These are phyloP conservation scores for Pelecanus crispus DNA, from an alignment of 2,113 vertebrate genomes.

Conservation along the genomic window DNA sequence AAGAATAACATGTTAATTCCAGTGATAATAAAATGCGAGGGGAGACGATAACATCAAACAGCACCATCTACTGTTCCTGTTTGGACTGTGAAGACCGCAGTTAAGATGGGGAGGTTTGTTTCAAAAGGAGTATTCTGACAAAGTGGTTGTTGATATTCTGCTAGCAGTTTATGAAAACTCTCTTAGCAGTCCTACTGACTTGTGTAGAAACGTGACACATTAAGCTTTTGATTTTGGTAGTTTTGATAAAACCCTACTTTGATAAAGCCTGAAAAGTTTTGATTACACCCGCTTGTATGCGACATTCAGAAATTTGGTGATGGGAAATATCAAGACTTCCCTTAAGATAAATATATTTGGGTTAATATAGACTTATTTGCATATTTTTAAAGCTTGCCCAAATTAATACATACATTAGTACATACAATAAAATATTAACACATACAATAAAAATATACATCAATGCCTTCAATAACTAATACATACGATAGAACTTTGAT, in stretches of 20 bases:
- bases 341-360: not conserved
- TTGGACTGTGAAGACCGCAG: accelerated
- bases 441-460: not conserved
- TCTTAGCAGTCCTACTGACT: not conserved
- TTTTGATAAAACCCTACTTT: not conserved
- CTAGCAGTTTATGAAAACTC: not conserved
- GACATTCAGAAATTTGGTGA: not conserved
- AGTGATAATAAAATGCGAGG: not conserved
- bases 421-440: not conserved
- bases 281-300: not conserved
- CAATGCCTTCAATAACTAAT: not conserved
- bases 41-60: not conserved
- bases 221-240: not conserved
- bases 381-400: not conserved
- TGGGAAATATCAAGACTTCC: not conserved
- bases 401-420: not conserved
- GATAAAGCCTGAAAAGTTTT: not conserved
- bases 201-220: not conserved
- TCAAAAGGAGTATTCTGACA: not conserved
- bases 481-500: not conserved
- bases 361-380: not conserved
- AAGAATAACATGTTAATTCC: not conserved
- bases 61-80: constrained; percentile 55
- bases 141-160: not conserved
- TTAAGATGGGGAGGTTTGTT: not conserved